phyloP scores from a whole-genome alignment of 2,888 invertebrate genomes.

The Megamerina dolium region DNA sequence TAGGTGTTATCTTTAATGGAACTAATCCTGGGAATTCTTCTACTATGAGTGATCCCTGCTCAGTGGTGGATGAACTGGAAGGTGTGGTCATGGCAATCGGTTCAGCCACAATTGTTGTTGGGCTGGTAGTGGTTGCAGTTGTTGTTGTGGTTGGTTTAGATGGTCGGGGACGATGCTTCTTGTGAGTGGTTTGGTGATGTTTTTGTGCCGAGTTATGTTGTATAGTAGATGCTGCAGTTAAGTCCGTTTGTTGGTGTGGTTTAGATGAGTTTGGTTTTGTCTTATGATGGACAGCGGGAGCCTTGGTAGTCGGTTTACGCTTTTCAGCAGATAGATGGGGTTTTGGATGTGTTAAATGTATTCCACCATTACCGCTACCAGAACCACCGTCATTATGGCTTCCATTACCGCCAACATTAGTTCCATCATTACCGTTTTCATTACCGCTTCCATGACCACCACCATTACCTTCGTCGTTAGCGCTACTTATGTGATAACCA shows the following conservation, averaged over 20 bases:
- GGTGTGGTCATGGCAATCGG: constrained; percentile 21
- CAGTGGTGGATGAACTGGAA: constrained; percentile 16
- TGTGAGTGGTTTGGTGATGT: constrained; percentile 19
- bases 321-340: constrained; percentile 17
- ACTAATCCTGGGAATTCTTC: constrained; percentile 13
- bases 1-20: constrained; percentile 13
- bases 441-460: too few species aligned
- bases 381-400: too few species aligned
- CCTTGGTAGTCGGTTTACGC: constrained; percentile 12
- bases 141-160: constrained; percentile 23
- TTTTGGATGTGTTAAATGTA: constrained; percentile 3
- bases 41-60: constrained; percentile 7
- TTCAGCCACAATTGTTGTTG: constrained; percentile 15
- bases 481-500: constrained; percentile 9
- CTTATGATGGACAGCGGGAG: background rate
- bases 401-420: background rate
- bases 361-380: background rate
- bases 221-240: constrained; percentile 1
- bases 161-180: constrained; percentile 22
- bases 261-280: too few species aligned
- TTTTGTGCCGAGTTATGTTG: constrained; percentile 4
- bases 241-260: constrained; percentile 4
- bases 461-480: background rate
- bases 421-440: too few species aligned
- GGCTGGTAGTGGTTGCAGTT: constrained; percentile 19